phyloP scores from a whole-genome alignment of 1,140 invertebrate species.

The Berghia stephanieae region DNA sequence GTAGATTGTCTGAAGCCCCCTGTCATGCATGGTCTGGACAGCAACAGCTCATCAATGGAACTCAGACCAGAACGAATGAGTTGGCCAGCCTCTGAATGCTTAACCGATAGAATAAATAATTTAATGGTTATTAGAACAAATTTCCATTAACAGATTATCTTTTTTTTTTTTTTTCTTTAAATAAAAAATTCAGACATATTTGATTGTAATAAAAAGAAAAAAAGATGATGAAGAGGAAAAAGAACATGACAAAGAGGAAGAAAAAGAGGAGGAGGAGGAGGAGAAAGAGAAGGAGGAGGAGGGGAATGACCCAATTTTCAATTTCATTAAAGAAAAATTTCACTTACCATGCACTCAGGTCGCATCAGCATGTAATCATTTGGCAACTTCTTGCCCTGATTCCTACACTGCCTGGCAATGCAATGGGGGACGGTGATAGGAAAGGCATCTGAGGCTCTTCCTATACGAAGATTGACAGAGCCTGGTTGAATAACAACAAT shows the following conservation, averaged over 20 bases:
- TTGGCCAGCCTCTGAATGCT: slow-evolving; percentile 57
- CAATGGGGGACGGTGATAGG: slow-evolving; percentile 87
- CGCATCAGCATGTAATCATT: slow-evolving; percentile 40
- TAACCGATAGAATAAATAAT: slow-evolving; percentile 22
- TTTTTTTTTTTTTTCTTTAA: background rate
- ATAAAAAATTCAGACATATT: background rate
- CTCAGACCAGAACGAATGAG: slow-evolving; percentile 51
- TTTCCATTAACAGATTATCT: background rate
- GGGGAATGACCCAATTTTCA: too few species aligned
- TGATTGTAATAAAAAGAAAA: background rate
- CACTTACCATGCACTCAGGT: slow-evolving; percentile 52
- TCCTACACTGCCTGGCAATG: slow-evolving; percentile 74
- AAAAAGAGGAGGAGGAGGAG: background rate
- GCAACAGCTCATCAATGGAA: slow-evolving; percentile 52
- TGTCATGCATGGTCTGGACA: slow-evolving; percentile 46
- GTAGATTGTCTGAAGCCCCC: slow-evolving; percentile 56
- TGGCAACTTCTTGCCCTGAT: background rate
- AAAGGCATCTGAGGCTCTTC: slow-evolving; percentile 86
- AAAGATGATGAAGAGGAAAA: background rate
- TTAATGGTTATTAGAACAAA: background rate
- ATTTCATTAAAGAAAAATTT: background rate
- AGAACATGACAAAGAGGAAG: background rate
- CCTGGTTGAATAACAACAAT: slow-evolving; percentile 95
- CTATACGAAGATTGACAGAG: slow-evolving; percentile 87
- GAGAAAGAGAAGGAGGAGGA: too few species aligned